These are phyloP conservation scores for Synaphobranchus kaupii DNA, from an alignment of 2,797 vertebrate species.

Conservation along the genomic window DNA sequence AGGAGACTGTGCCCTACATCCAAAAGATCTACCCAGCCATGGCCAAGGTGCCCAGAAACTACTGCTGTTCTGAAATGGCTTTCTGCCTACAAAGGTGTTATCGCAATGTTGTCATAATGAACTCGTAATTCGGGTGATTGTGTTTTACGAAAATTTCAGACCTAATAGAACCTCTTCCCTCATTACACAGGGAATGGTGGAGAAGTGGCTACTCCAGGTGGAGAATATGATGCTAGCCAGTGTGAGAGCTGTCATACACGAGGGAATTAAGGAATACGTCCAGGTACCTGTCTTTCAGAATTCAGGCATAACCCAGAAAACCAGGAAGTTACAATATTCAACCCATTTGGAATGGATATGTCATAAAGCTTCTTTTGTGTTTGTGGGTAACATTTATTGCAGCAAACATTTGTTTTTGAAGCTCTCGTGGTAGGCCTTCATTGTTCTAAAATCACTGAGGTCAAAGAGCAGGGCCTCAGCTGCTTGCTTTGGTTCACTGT, in stretches of 20 bases:
- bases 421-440: not conserved
- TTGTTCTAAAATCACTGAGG: not conserved
- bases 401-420: not conserved
- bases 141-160: not conserved
- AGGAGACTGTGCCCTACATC: slow-evolving; percentile 81
- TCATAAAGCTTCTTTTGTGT: not conserved
- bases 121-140: not conserved
- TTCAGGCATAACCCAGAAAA: not conserved
- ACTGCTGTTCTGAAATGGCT: not conserved
- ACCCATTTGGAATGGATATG: not conserved
- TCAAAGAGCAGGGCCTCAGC: not conserved
- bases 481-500: not conserved
- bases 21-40: slow-evolving; percentile 78
- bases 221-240: slow-evolving; percentile 86
- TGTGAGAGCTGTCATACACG: slow-evolving; percentile 76
- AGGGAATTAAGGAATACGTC: slow-evolving; percentile 76
- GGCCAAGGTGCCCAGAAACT: slow-evolving; percentile 74
- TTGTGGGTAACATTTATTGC: not conserved
- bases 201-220: slow-evolving; percentile 91
- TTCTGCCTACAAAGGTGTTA: not conserved
- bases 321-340: not conserved
- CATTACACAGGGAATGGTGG: slow-evolving; percentile 86
- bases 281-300: slow-evolving; percentile 67
- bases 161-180: not conserved
- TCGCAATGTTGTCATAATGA: not conserved